Evolutionary conservation across 1,140 invertebrate species (phyloP), one percentile per base, ranked within the genome.

Genomic region (Lepidurus packardi): DNA sequence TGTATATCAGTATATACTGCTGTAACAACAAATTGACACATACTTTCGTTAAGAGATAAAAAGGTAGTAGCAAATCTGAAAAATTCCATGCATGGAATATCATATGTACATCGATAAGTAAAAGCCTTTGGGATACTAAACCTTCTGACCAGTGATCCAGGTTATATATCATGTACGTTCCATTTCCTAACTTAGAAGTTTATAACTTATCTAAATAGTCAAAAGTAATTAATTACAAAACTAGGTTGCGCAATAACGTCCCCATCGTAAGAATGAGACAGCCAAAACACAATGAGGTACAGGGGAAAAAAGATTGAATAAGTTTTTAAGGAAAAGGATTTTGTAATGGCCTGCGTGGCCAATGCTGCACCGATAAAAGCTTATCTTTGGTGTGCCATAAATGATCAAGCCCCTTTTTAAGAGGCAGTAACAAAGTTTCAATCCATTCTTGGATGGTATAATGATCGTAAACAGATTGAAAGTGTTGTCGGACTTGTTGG

Each of bases 391-490:
- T 76, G 10, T 74, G 43, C 24, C 43, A 75, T 10, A 85, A 45
- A 77, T 77, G 78, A 43, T 81, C 80, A 7, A 85, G 79, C 53
- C 82, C 81, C 16, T 73, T 79, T 73, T 80, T 41, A n/a, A 84
- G 41, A 65, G 85, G 85, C 11, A 82, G 77, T 16, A 85, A 80
- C 80, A 81, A 81, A 0, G 82, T 83, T 34, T 81, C 80, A 74
- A 85, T 78, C 84, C 85, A 85, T 78, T 86, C 85, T 21, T 82
- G 80, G 43, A 84, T 81, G 8, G 84, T 83, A 80, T 83, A 82
- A 43, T 83, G 78, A 74, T 84, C 84, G 80, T 81, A 85, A n/a
- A 85, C 81, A 76, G 81, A 79, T 7, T 75, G 42, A 45, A 86
- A 78, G 65, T 81, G 81, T 21, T 80, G 79, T 53, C 80, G 79